Percentiles rank a stretch among this genome's conserved stretches.
phyloP scores from a whole-genome alignment of 2,113 vertebrate species.

The Microtus ochrogaster region DNA sequence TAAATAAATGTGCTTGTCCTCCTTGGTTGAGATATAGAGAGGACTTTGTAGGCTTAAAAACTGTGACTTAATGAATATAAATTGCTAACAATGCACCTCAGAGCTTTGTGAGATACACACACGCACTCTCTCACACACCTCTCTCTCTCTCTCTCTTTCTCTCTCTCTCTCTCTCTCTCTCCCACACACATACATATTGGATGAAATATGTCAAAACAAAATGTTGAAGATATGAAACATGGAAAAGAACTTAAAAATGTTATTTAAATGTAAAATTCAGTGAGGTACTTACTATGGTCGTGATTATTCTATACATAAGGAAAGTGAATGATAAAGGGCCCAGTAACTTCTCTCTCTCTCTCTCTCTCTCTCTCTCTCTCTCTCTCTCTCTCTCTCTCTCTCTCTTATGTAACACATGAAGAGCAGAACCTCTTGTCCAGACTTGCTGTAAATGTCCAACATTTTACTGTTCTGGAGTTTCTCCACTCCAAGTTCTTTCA shows the following conservation, averaged over 20 bases:
- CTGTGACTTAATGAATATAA: not conserved
- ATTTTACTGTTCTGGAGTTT: not conserved
- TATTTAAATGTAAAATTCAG: not conserved
- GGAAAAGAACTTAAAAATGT: not conserved
- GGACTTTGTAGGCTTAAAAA: not conserved
- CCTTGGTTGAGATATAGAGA: not conserved
- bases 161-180: too few relatives aligned
- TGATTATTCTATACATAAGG: not conserved
- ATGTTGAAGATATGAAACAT: not conserved
- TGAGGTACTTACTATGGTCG: not conserved
- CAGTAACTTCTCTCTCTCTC: not conserved
- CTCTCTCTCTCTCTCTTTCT: too few relatives aligned
- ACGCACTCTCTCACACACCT: too few relatives aligned
- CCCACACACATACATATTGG: too few relatives aligned
- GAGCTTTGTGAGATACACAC: not conserved
- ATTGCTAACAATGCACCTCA: not conserved
- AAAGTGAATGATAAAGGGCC: not conserved
- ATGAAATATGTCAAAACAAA: not conserved
- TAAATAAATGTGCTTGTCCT: not conserved
- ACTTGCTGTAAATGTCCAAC: not conserved
- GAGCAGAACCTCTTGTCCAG: not conserved
- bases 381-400: too few relatives aligned
- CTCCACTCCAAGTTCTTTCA: not conserved
- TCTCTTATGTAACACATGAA: not conserved
- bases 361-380: too few relatives aligned